Evolutionary conservation across 2,888 invertebrate species (phyloP).

Genomic region (Rhagophthalmus giganteus): DNA sequence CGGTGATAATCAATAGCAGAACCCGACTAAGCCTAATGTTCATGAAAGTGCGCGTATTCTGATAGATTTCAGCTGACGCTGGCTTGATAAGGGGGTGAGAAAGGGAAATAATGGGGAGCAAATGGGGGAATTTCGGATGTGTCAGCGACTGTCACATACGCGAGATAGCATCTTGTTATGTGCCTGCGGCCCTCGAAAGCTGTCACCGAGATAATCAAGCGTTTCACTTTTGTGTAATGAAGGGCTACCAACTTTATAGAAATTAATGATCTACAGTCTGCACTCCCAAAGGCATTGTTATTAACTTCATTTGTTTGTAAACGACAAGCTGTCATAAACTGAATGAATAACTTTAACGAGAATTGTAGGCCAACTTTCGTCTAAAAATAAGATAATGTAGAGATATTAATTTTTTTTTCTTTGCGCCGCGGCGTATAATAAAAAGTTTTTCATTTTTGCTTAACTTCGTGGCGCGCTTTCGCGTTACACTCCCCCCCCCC

Average conservation of each 20-base stretch:
- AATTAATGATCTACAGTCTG: slow-evolving; percentile 35
- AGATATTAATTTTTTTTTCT: slow-evolving; percentile 20
- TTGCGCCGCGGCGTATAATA: neutral
- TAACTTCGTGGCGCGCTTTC: neutral
- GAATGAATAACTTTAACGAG: slow-evolving; percentile 22
- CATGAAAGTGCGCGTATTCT: slow-evolving; percentile 23
- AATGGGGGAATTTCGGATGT: slow-evolving; percentile 40
- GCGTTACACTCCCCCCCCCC: too few species aligned
- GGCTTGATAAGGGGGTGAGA: slow-evolving; percentile 29
- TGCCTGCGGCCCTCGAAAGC: slow-evolving; percentile 36
- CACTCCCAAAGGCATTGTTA: slow-evolving; percentile 24
- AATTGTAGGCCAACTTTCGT: slow-evolving; percentile 18
- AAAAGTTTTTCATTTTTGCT: slow-evolving; percentile 1
- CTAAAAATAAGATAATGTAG: slow-evolving; percentile 9
- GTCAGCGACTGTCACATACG: slow-evolving; percentile 43
- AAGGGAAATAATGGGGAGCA: slow-evolving; percentile 36
- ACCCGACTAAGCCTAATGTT: slow-evolving; percentile 20
- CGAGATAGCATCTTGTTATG: slow-evolving; percentile 40
- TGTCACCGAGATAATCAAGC: slow-evolving; percentile 39
- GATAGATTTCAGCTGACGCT: slow-evolving; percentile 31
- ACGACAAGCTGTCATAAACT: slow-evolving; percentile 23
- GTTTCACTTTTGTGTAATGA: slow-evolving; percentile 37
- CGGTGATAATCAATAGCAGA: slow-evolving; percentile 20
- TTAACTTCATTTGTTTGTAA: slow-evolving; percentile 26
- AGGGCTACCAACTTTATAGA: slow-evolving; percentile 36